These are phyloP conservation scores for Pseudochirops cupreus DNA, from an alignment of 2,797 vertebrate genomes.

Conservation along the genomic window DNA sequence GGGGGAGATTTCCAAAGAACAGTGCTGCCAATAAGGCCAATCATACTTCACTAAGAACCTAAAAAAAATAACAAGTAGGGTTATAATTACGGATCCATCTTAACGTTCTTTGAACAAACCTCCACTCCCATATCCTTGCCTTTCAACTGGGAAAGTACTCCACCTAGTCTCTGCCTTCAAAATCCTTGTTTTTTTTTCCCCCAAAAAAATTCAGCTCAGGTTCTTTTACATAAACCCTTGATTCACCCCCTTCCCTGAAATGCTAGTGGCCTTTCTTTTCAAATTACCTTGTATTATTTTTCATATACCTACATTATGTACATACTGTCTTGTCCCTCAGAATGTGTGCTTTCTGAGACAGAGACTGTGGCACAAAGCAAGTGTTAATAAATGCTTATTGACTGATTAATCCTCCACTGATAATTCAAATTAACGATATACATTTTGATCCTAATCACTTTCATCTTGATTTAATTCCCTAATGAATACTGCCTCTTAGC, in stretches of 20 bases:
- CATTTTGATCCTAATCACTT: background rate
- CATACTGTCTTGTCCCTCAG: background rate
- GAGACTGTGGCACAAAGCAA: background rate
- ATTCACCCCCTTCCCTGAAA: background rate
- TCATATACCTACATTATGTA: background rate
- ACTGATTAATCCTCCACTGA: background rate
- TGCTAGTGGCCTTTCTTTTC: background rate
- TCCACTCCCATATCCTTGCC: background rate
- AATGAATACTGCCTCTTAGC: background rate
- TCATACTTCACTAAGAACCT: background rate
- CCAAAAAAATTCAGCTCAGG: background rate
- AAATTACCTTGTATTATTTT: background rate
- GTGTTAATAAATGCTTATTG: background rate
- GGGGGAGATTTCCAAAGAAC: background rate
- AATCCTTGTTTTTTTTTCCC: background rate
- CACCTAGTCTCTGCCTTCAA: background rate
- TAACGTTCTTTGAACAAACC: background rate
- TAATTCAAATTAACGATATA: background rate
- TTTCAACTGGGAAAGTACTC: background rate
- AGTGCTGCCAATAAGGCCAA: background rate
- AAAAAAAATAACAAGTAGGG: background rate
- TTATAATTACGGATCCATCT: background rate
- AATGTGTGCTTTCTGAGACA: background rate
- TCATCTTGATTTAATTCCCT: background rate
- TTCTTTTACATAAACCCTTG: background rate